Evolutionary conservation across 2,113 vertebrate genomes (phyloP), one percentile per base, ranked within the genome.

Genomic region (Boulengeromyrus knoepffleri): DNA sequence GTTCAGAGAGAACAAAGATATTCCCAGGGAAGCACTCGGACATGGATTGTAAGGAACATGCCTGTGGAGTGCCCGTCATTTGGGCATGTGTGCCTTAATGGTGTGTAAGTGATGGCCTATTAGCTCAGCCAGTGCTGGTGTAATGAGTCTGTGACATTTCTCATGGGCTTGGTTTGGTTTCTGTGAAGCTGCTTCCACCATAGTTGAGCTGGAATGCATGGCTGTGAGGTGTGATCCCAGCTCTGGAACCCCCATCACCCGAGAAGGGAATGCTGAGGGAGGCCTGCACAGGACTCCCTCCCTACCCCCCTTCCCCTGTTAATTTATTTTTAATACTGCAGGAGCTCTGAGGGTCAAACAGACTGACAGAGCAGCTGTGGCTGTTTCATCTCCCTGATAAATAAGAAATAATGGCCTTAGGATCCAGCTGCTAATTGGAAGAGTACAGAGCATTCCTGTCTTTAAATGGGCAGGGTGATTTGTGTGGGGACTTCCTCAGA

Each of bases 271-370:
- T 90, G 50, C 77, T 27, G 31, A 31, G 31, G 31, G 31, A 31
- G 27, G 77, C 77, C 15, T 42, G 15, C 17, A 5, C 42, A 19
- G 42, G 17, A n/a, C 80, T 3, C 70, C 88, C 89, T 87, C 66
- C 58, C 62, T 49, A 47, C 83, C 49, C 52, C 88, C 88, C 86
- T 80, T 50, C 77, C 49, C 58, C 85, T 90, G 21, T 89, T 92
- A 24, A 90, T 90, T 92, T 89, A 87, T 83, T 89, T 89, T 89
- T 91, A 89, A 91, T 87, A 31, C 36, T 89, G 46, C 46, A 27
- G 87, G 58, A 85, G 90, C 84, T 91, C 46, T 39, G 91, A 66
- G 88, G 88, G 91, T 89, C 91, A 90, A 87, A 88, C 86, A 88
- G 74, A 88, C 91, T 84, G 62, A 50, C 80, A 66, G 88, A 84